Percentiles rank a stretch among this genome's conserved stretches.
These are phyloP conservation scores for Xenus cinereus DNA, from an alignment of 2,113 vertebrate species.

Conservation along the genomic window DNA sequence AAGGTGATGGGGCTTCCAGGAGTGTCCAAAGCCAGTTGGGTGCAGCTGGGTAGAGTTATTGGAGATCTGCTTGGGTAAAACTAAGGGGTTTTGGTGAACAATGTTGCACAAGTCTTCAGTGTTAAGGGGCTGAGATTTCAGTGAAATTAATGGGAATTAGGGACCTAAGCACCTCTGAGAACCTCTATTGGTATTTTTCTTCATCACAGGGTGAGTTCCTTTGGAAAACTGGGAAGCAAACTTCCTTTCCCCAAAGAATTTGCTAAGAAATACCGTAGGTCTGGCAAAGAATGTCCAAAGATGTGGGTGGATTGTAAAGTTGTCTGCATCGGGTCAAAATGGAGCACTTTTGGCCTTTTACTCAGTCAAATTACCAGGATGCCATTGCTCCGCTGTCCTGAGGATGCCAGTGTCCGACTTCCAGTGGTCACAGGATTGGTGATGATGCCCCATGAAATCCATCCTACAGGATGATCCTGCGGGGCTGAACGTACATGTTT, in stretches of 20 bases:
- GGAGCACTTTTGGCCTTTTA: not conserved
- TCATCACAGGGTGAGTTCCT: not conserved
- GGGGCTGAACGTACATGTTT: rapidly evolving
- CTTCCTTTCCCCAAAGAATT: not conserved
- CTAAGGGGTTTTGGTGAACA: not conserved
- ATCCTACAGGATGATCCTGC: not conserved
- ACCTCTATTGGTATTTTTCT: not conserved
- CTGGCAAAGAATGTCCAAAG: not conserved
- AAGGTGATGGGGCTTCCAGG: not conserved
- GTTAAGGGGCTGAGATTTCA: not conserved
- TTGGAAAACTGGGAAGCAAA: not conserved
- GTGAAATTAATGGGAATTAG: not conserved
- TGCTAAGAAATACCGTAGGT: not conserved
- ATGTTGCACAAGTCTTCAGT: rapidly evolving
- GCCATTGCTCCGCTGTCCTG: rapidly evolving
- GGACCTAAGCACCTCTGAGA: not conserved
- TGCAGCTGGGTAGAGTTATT: not conserved
- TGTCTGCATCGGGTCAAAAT: not conserved
- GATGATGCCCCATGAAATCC: not conserved
- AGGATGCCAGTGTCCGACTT: not conserved
- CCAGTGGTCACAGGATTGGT: not conserved
- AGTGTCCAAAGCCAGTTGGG: not conserved
- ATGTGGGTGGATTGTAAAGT: not conserved
- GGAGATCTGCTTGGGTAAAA: not conserved
- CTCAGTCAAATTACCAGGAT: not conserved